These are phyloP conservation scores for Cariama cristata DNA, from an alignment of 2,113 vertebrate species.

Conservation along the genomic window DNA sequence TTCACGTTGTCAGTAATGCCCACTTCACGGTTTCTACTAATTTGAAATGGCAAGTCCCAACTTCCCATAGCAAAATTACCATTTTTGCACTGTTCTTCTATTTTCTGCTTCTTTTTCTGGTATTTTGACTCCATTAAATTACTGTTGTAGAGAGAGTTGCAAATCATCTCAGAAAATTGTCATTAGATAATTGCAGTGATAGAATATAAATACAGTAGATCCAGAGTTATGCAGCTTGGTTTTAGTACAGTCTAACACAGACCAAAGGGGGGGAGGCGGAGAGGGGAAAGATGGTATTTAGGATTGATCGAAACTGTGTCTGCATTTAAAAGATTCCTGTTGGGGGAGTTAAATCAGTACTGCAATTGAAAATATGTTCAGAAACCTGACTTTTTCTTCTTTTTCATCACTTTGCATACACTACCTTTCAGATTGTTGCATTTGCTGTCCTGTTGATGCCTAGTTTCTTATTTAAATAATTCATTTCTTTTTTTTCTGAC, in stretches of 20 bases:
- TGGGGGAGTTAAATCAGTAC: neutral
- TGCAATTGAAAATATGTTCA: neutral
- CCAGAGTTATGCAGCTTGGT: neutral
- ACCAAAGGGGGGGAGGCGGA: neutral
- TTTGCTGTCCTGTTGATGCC: neutral
- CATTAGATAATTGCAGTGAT: conserved; percentile 24
- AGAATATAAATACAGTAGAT: neutral
- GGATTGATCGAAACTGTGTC: neutral
- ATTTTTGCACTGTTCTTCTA: conserved; percentile 54
- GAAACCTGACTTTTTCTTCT: neutral
- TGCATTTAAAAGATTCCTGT: neutral
- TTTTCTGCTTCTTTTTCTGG: conserved; percentile 54
- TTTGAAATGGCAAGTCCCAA: conserved; percentile 83
- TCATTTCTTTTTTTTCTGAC: neutral
- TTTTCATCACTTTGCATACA: neutral
- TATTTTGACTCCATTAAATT: conserved; percentile 61
- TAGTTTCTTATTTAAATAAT: neutral
- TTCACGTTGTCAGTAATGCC: conserved; percentile 85
- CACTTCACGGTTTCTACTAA: conserved; percentile 82
- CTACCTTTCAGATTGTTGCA: neutral
- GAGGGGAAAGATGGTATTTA: neutral
- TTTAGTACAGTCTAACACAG: neutral
- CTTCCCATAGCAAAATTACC: conserved; percentile 72
- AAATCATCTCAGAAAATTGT: neutral
- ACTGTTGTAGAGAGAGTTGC: conserved; percentile 34